phyloP scores from a whole-genome alignment of 2,888 invertebrate genomes.

The Calephelis perditalis region DNA sequence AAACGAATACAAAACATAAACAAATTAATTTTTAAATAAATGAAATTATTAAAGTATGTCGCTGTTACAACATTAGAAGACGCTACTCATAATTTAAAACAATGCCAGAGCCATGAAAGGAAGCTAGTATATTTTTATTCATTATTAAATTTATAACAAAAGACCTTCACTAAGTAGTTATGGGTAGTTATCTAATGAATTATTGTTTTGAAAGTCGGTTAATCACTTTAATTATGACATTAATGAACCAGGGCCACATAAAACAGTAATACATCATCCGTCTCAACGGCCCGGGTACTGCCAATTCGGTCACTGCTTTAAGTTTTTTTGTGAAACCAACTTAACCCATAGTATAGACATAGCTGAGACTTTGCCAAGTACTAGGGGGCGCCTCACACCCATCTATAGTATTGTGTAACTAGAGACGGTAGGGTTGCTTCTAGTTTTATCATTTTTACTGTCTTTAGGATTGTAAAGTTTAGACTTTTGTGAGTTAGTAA shows the following conservation, averaged over 20 bases:
- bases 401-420: conserved; percentile 13
- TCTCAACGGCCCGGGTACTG: conserved; percentile 32
- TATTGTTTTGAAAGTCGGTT: conserved; percentile 1
- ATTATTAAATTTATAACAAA: no score
- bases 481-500: background rate
- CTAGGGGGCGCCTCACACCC: conserved; percentile 20
- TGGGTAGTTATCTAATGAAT: no score
- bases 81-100: no score
- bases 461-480: conserved; percentile 8
- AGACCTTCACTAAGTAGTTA: no score
- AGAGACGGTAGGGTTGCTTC: conserved; percentile 3
- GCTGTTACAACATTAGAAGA: no score
- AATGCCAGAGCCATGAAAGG: no score
- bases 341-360: conserved; percentile 24
- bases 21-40: no score
- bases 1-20: no score
- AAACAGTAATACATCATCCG: conserved; percentile 21
- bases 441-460: conserved; percentile 12
- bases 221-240: conserved; percentile 15
- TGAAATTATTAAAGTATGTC: no score
- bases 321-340: conserved; percentile 34
- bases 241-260: conserved; percentile 8
- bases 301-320: conserved; percentile 40
- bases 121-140: no score
- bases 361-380: conserved; percentile 32